A percentile compares a stretch with the other conserved stretches of the same genome.
Conservation (phyloP, 2,113 vertebrate species). For the Felis chaus region DNA sequence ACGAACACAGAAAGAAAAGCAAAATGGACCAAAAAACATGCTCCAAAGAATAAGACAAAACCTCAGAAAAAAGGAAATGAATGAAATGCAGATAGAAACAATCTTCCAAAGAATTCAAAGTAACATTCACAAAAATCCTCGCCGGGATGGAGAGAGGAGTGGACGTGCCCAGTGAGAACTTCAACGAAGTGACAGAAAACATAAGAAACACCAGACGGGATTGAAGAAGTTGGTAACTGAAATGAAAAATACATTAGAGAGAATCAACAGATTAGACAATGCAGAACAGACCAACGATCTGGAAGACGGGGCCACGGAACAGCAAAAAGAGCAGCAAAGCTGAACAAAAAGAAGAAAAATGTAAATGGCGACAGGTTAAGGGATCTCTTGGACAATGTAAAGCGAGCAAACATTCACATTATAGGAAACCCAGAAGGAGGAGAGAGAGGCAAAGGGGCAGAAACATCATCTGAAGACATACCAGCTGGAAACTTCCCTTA, state of each 20-base stretch:
- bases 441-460: neutral
- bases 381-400: neutral
- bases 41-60: neutral
- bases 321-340: neutral
- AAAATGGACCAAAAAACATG: neutral
- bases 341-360: neutral
- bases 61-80: neutral
- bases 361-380: neutral
- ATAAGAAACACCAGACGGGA: neutral
- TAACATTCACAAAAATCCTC: neutral
- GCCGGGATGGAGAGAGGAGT: neutral
- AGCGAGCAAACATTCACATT: neutral
- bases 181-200: neutral
- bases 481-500: neutral
- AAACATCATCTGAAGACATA: neutral
- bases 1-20: neutral
- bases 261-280: neutral
- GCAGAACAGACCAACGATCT: neutral
- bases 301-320: neutral
- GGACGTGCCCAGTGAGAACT: neutral
- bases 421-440: neutral
- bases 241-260: neutral
- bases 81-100: neutral
- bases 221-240: neutral
- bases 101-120: neutral